Evolutionary conservation across 2,113 vertebrate genomes (phyloP).

Genomic region (Gopherus evgoodei): DNA sequence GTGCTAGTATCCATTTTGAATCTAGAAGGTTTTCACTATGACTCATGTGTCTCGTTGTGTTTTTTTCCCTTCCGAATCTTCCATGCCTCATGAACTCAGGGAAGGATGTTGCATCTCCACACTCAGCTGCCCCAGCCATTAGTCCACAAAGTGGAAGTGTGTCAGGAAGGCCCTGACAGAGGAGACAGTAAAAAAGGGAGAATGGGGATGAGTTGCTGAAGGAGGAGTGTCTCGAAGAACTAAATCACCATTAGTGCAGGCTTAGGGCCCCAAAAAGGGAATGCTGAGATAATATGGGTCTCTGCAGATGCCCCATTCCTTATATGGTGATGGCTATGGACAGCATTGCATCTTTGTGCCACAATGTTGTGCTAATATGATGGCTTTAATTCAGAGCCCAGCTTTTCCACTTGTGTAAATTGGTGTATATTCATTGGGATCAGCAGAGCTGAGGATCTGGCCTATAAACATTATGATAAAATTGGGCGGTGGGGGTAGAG

Average conservation of each 20-base stretch:
- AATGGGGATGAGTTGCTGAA: neutral
- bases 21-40: neutral
- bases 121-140: neutral
- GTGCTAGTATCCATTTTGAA: neutral
- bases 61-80: neutral
- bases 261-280: neutral
- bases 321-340: neutral
- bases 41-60: neutral
- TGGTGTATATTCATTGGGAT: neutral
- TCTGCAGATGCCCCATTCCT: neutral
- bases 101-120: neutral
- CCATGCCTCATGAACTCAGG: neutral
- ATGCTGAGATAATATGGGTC: neutral
- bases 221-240: neutral
- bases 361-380: neutral
- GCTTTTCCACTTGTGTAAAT: neutral
- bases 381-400: neutral
- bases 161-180: conserved; percentile 2
- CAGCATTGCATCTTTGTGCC: neutral
- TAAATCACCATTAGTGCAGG: neutral
- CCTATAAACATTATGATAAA: neutral
- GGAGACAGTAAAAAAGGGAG: neutral
- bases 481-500: fast-evolving
- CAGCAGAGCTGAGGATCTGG: neutral
- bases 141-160: neutral